Base-by-base conservation (phyloP, 2,888 invertebrate species). In the Tipula confusa region DNA sequence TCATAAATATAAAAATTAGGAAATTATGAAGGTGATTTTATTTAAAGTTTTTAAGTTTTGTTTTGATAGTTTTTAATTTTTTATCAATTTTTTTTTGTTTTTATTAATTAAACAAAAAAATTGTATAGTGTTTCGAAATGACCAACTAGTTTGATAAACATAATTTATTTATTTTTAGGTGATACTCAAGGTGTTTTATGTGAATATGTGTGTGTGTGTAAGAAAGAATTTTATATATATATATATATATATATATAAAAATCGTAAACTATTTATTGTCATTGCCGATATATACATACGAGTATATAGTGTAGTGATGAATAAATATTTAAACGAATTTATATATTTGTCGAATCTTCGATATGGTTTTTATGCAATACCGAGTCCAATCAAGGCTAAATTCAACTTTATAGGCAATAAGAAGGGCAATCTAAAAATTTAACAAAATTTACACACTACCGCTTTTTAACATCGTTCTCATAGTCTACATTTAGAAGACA, bases 21-120 rank as follows among this genome's bases (percentile, higher is more conserved):
- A 64, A 64, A 64, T 64, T 64, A 11, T 64, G 64, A 64, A 64
- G 64, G 64, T 64, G 64, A 64, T 64, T 13, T 64, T 64, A 64
- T 64, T 64, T 64, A 64, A 64, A 64, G 24, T 24, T 64, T 64
- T 64, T 9, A 7, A 64, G 18, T 64, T 64, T 64, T 64, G 24
- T 64, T 24, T 64, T 43, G 43, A 43, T 43, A 43, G 43, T 43
- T 43, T 64, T 64, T 64, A 64, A 24, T 64, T 64, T 64, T n/a
- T 64, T 64, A 64, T 64, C 64, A 64, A 7, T 64, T 64, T 48
- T 48, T 18, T 48, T 48, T 48, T 15, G 15, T 48, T 7, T 24
- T 64, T 24, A 64, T 64, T 64, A 64, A 24, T 64, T 24, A 64
- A 24, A 9, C 64, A 24, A 64, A 64, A 64, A 24, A 64, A 24